phyloP scores from a whole-genome alignment of 2,113 vertebrate genomes.

The Callithrix jacchus region DNA sequence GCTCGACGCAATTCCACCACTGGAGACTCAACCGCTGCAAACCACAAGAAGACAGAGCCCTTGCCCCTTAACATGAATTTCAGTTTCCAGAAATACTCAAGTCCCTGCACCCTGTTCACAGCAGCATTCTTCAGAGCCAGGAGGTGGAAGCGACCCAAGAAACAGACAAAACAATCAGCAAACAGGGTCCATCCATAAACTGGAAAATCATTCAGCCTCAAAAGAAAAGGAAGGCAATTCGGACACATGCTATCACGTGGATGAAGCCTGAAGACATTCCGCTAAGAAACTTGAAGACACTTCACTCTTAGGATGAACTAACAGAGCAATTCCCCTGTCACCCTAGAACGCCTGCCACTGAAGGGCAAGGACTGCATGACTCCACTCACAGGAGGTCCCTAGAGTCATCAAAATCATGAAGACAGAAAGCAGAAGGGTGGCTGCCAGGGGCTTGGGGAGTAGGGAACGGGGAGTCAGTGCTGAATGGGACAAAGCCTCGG shows the following conservation, averaged over 20 bases:
- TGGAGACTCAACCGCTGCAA: neutral
- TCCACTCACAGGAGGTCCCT: rapidly evolving
- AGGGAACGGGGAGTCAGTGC: rapidly evolving
- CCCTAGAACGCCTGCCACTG: too few species aligned
- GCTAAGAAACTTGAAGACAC: too few species aligned
- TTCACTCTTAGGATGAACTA: too few species aligned
- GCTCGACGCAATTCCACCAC: neutral
- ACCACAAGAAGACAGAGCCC: neutral
- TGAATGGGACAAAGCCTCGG: neutral
- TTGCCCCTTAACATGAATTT: neutral
- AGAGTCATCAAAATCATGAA: neutral
- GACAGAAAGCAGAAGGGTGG: neutral
- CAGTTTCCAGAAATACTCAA: neutral
- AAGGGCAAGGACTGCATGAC: neutral
- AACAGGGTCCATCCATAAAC: rapidly evolving
- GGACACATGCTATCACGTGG: neutral
- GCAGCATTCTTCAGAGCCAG: too few species aligned
- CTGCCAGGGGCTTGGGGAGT: neutral
- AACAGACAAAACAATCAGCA: rapidly evolving
- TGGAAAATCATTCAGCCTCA: neutral
- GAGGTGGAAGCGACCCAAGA: neutral
- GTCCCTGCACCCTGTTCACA: neutral
- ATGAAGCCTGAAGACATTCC: rapidly evolving
- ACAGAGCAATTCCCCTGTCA: too few species aligned
- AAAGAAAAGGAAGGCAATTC: neutral